A percentile compares a stretch with the other conserved stretches of the same genome.
These are phyloP conservation scores for Fulmarus glacialis DNA, from an alignment of 2,113 vertebrate genomes.

Conservation along the genomic window DNA sequence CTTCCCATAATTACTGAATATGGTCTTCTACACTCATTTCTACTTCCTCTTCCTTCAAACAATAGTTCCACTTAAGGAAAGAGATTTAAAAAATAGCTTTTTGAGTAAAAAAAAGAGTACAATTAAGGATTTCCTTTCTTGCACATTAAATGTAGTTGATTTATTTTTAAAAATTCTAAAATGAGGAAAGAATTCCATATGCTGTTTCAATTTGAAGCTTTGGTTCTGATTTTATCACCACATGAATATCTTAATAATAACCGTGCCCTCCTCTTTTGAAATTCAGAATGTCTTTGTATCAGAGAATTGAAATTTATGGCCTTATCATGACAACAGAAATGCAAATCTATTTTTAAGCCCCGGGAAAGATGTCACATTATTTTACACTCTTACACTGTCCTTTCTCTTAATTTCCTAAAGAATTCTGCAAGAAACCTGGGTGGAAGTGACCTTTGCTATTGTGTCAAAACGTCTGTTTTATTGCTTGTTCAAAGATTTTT, in stretches of 20 bases:
- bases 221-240: neutral
- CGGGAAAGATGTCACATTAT: neutral
- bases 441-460: neutral
- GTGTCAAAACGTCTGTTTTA: neutral
- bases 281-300: neutral
- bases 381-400: neutral
- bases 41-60: neutral
- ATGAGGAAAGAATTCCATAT: neutral
- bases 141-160: neutral
- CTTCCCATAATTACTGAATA: neutral
- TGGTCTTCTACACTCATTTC: neutral
- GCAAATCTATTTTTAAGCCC: neutral
- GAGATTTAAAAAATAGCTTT: neutral
- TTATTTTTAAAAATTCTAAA: constrained; percentile 2
- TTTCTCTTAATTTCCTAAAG: neutral
- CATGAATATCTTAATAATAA: neutral
- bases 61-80: neutral
- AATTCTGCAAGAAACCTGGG: neutral
- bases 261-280: neutral
- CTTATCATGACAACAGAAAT: neutral
- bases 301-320: neutral
- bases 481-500: neutral
- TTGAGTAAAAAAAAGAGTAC: neutral
- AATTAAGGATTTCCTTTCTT: neutral
- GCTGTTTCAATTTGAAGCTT: neutral